A percentile compares a stretch with the other conserved stretches of the same genome.
Evolutionary conservation across 2,888 invertebrate genomes (phyloP).

Genomic region (Apamea anceps): DNA sequence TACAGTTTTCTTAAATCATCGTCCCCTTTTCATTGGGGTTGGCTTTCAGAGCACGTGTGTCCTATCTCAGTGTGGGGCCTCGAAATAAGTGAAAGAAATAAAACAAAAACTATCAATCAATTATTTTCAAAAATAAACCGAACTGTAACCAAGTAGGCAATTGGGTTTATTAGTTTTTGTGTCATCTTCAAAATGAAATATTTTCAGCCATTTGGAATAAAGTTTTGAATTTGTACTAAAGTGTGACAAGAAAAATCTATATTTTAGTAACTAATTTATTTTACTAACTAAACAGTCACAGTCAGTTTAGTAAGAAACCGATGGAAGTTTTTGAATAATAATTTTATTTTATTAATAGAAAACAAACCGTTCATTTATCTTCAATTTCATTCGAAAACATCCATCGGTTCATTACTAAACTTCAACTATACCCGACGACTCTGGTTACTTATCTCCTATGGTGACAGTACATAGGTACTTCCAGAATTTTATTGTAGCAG

Average conservation of each 20-base stretch:
- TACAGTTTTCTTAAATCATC: conserved; percentile 62
- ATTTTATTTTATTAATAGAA: too few species aligned
- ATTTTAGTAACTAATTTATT: background rate
- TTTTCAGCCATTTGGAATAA: background rate
- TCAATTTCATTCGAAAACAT: too few species aligned
- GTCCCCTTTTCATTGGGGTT: conserved; percentile 53
- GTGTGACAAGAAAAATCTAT: background rate
- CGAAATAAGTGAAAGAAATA: background rate
- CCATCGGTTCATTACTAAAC: too few species aligned
- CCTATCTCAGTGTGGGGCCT: conserved; percentile 30
- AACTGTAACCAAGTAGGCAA: background rate
- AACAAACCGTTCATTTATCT: too few species aligned
- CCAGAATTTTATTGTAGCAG: background rate
- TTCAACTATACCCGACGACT: too few species aligned
- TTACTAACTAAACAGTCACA: too few species aligned
- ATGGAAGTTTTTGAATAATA: too few species aligned
- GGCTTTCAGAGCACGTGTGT: conserved; percentile 58
- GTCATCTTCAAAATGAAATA: background rate
- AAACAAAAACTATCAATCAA: background rate
- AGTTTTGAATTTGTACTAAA: background rate
- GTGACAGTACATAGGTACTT: background rate
- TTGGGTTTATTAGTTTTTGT: background rate
- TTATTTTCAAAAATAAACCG: background rate
- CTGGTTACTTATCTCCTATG: too few species aligned
- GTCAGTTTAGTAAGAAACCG: too few species aligned